Evolutionary conservation across 1,140 invertebrate species (phyloP).

Genomic region (Zaprionus kolodkinae): DNA sequence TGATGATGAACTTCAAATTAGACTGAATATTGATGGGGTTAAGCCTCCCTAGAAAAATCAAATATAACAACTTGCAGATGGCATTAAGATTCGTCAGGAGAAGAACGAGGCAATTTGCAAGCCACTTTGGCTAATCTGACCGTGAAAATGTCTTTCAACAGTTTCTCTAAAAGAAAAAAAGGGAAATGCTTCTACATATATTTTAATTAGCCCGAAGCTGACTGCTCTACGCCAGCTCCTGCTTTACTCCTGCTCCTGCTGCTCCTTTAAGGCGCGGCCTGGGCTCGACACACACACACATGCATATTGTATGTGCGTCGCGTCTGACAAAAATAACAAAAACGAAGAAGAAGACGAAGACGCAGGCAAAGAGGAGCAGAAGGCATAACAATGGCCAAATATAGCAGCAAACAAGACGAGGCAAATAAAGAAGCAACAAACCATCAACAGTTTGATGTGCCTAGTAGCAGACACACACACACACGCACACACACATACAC

Average conservation of each 20-base stretch:
- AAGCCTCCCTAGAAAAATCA: background rate
- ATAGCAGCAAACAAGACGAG: slow-evolving; percentile 66
- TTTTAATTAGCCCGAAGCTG: slow-evolving; percentile 44
- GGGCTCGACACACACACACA: slow-evolving; percentile 26
- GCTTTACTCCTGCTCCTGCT: background rate
- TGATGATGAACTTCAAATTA: background rate
- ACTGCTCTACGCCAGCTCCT: background rate
- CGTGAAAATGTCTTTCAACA: slow-evolving; percentile 40
- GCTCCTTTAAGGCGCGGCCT: slow-evolving; percentile 58
- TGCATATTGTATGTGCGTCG: slow-evolving; percentile 18
- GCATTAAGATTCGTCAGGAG: slow-evolving; percentile 37
- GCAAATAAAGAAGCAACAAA: slow-evolving; percentile 81
- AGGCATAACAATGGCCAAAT: slow-evolving; percentile 75
- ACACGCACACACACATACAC: slow-evolving; percentile 2
- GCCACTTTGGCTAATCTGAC: slow-evolving; percentile 40
- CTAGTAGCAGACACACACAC: slow-evolving; percentile 44
- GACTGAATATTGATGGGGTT: background rate
- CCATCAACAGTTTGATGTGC: slow-evolving; percentile 82
- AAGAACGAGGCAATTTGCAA: background rate
- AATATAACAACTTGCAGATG: slow-evolving; percentile 41
- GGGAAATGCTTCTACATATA: slow-evolving; percentile 38
- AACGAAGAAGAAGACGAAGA: slow-evolving; percentile 18
- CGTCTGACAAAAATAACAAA: slow-evolving; percentile 43
- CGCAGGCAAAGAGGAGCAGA: slow-evolving; percentile 44
- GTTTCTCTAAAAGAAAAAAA: slow-evolving; percentile 34